A percentile compares a stretch with the other conserved stretches of the same genome.
phyloP scores from a whole-genome alignment of 2,888 invertebrate species.

The Keiferia lycopersicella region DNA sequence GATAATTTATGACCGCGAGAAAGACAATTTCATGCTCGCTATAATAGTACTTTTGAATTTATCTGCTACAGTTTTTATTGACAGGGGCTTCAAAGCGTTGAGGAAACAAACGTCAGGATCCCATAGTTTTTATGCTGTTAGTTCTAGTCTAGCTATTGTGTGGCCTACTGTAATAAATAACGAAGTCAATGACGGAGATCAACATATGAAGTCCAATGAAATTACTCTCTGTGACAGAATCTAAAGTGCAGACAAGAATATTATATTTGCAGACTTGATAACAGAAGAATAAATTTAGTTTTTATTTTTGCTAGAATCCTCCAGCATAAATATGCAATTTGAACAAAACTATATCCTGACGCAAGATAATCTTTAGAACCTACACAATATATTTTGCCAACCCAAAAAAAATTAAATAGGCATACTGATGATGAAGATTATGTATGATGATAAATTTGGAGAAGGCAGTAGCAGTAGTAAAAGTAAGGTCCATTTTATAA shows the following conservation, averaged over 20 bases:
- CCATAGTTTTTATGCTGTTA: conserved; percentile 11
- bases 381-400: too few relatives aligned
- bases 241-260: background rate
- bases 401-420: too few relatives aligned
- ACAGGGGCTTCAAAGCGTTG: conserved; percentile 19
- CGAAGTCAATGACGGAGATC: background rate
- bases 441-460: too few relatives aligned
- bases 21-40: conserved; percentile 68
- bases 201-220: background rate
- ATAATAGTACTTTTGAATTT: conserved; percentile 45
- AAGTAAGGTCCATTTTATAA: too few relatives aligned
- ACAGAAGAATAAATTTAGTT: background rate
- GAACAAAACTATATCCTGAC: too few relatives aligned
- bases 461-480: too few relatives aligned
- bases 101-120: conserved; percentile 26
- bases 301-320: background rate
- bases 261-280: background rate
- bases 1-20: conserved; percentile 72
- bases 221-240: conserved; percentile 6
- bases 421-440: too few relatives aligned
- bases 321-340: background rate
- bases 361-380: too few relatives aligned
- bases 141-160: conserved; percentile 15
- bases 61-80: conserved; percentile 45
- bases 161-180: conserved; percentile 5